Percentiles rank a stretch among this genome's conserved stretches.
Evolutionary conservation across 2,113 vertebrate genomes (phyloP).

Genomic region (Pogonocichla stellata): DNA sequence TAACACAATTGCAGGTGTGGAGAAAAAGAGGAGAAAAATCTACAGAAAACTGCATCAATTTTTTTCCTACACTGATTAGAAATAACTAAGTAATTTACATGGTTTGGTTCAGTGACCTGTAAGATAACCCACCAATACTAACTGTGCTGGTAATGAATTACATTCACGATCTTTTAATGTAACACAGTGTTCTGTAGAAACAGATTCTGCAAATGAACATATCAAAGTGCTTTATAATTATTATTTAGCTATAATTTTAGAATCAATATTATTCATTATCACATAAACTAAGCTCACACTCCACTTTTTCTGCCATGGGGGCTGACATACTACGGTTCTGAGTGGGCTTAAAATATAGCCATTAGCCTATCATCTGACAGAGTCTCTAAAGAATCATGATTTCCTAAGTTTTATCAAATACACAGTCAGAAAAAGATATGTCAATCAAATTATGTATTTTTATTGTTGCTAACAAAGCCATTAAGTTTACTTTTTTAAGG

Average conservation of each 20-base stretch:
- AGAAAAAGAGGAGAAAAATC: background rate
- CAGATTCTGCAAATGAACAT: background rate
- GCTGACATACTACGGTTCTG: background rate
- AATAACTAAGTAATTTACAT: background rate
- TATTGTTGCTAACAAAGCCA: background rate
- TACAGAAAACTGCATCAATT: background rate
- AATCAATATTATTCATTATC: background rate
- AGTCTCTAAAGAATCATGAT: background rate
- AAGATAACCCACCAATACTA: slow-evolving; percentile 26
- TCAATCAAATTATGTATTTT: background rate
- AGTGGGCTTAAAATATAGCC: background rate
- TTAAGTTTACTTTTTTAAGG: background rate
- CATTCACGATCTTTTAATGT: slow-evolving; percentile 4
- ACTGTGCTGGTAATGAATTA: background rate
- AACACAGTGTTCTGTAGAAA: background rate
- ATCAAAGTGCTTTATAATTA: background rate
- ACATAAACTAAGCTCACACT: background rate
- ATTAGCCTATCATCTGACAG: background rate
- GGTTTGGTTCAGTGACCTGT: slow-evolving; percentile 22
- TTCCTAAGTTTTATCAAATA: background rate
- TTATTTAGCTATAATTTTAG: slow-evolving; percentile 6
- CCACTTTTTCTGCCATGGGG: background rate
- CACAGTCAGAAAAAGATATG: background rate
- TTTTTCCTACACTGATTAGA: background rate
- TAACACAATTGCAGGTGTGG: background rate